phyloP scores from a whole-genome alignment of 2,797 vertebrate genomes.

The Lutra lutra region DNA sequence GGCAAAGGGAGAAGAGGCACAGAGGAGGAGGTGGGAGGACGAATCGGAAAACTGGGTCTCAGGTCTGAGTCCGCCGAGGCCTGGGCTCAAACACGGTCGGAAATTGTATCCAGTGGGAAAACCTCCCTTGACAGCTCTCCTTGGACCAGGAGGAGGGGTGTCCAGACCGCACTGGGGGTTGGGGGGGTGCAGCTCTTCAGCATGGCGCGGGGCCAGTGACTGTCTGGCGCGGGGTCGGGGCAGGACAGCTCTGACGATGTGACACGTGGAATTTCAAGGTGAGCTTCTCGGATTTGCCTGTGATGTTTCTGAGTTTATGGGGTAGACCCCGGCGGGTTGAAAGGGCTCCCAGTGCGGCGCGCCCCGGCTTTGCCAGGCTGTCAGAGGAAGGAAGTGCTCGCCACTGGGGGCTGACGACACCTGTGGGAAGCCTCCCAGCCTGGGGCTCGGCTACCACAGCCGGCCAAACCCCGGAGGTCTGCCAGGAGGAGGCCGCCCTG shows the following conservation, averaged over 20 bases:
- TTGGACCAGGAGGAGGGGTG: constrained; percentile 43
- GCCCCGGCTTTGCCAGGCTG: rapidly evolving
- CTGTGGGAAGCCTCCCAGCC: not conserved
- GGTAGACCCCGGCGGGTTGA: not conserved
- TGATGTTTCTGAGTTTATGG: not conserved
- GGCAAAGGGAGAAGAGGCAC: not conserved
- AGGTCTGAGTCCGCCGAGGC: not conserved
- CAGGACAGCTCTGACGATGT: constrained; percentile 61
- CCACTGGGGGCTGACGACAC: not conserved
- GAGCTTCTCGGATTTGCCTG: constrained; percentile 31
- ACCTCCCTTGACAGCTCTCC: constrained; percentile 41
- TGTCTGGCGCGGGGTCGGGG: constrained; percentile 40
- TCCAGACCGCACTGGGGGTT: constrained; percentile 48
- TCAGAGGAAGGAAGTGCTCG: not conserved
- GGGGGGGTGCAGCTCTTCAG: not conserved
- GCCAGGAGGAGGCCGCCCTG: too few relatives aligned
- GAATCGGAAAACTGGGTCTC: not conserved
- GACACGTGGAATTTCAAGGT: constrained; percentile 29
- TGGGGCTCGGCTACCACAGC: not conserved
- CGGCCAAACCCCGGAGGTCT: too few relatives aligned
- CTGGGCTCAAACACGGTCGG: not conserved
- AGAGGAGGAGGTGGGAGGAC: not conserved
- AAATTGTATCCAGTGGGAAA: not conserved
- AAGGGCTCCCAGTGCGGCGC: not conserved
- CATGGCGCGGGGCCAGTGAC: constrained; percentile 64